Base-by-base conservation (phyloP, 2,797 vertebrate species). In the Steatocranus sp. region DNA sequence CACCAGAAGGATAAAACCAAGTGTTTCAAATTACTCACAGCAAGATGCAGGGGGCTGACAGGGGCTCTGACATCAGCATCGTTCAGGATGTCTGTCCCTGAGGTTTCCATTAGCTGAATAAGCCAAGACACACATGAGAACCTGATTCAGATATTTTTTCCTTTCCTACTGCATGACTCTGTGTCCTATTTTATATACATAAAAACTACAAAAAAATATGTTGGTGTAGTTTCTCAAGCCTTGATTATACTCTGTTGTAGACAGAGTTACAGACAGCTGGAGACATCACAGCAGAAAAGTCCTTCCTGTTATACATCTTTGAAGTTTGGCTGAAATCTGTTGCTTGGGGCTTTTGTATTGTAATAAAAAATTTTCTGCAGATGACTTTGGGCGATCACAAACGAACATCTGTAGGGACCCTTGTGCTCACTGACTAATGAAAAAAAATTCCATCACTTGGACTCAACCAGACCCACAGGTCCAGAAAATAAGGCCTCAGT, bases 11-110 rank as follows among this genome's bases (percentile, higher is more conserved):
- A 17, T 54, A 27, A 50, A 43, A 51, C 23, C 8, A 78, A 76
- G 32, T 32, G 20, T 61, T n/a, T n/a, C 7, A 73, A 8, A 34
- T 34, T 82, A 97, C 98, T 98, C 94, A 99, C 99, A 92, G 98
- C 98, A 86, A 99, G 97, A 90, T 99, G 98, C 91, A 99, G 95
- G 1, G 99, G 98, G 93, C 98, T 99, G 95, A 99, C 95, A 20
- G 98, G 98, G 54, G 98, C 96, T 95, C 97, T 96, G 86, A 96
- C 96, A 87, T 99, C 98, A 0, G 97, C 95, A 87, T 99, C 98
- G 91, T 95, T 98, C 89, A 99, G 91, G 96, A 99, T 98, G 89
- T 99, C 98, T 75, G 97, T 96, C 89, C 98, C 98, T 83, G 98
- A 98, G 75, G 97, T 98, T 96, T 99, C 98, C 98, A 99, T 98